A percentile compares a stretch with the other conserved stretches of the same genome.
phyloP scores from a whole-genome alignment of 2,888 invertebrate species.

The Willowsia nigromaculata region DNA sequence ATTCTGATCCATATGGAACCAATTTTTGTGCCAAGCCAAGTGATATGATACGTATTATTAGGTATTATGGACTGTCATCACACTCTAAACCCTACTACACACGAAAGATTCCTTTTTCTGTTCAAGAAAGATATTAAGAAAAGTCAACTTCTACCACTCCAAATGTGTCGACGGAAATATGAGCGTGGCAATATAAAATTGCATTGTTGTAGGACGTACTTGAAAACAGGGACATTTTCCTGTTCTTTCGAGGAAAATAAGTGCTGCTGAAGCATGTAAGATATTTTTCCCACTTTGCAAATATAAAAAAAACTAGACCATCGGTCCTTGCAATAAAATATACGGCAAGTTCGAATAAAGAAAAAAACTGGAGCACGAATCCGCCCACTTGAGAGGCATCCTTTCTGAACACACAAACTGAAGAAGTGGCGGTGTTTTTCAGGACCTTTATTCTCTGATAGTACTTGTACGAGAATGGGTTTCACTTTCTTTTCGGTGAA shows the following conservation, averaged over 20 bases:
- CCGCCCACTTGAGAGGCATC: conserved; percentile 44
- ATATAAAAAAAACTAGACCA: not conserved
- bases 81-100: not conserved
- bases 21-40: conserved; percentile 44
- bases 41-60: not conserved
- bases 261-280: conserved; percentile 20
- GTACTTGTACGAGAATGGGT: not conserved
- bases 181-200: conserved; percentile 16
- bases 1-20: conserved; percentile 41
- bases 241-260: conserved; percentile 37
- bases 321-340: conserved; percentile 8
- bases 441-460: conserved; percentile 9
- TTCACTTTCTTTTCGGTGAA: not conserved
- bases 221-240: conserved; percentile 43
- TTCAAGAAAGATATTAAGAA: not conserved
- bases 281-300: conserved; percentile 14
- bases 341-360: not conserved
- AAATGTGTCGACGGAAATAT: conserved; percentile 25
- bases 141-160: conserved; percentile 37
- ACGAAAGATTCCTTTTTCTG: not conserved
- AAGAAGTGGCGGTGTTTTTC: not conserved
- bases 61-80: conserved; percentile 9
- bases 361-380: conserved; percentile 34
- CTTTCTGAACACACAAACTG: not conserved
- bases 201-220: conserved; percentile 54